Evolutionary conservation across 2,797 vertebrate species (phyloP), one percentile per base, ranked within the genome.

Genomic region (Lagocephalus sceleratus): DNA sequence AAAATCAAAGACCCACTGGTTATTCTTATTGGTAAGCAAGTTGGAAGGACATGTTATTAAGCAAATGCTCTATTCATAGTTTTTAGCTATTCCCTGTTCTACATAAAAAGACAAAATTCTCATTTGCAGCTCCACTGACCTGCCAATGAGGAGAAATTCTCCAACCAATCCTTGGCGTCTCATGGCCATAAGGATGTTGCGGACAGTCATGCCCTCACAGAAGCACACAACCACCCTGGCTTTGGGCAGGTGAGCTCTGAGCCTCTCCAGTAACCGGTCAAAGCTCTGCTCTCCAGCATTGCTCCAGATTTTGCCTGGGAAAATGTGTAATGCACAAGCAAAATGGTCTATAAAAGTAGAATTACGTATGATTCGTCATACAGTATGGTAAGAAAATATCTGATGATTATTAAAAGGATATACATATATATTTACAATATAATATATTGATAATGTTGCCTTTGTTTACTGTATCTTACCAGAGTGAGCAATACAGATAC

Each of bases 201-300:
- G 89, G 53, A 99, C 92, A 0, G 97, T 99, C 97, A 99, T 98
- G 76, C 97, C 97, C 57, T 99, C 97, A 12, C 97, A 99, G 90
- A 98, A 99, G 81, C 97, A 99, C 0, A 93, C 97, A 26, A 98
- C 96, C 44, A 99, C 97, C n/a, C 96, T 89, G 3, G 97, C 97
- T 71, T 98, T 98, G 71, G 96, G 96, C 76, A 98, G 85, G 70
- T 98, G 95, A 35, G 89, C 93, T 16, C 89, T 86, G 47, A 99
- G 91, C 58, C 95, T 93, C 66, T 92, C 86, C 77, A 99, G 87
- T 67, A 99, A 85, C n/a, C 93, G 93, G 79, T 99, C 96, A 10
- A 98, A 99, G 78, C 92, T 98, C 79, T 94, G 93, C 41, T 98
- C 93, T 0, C 95, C 97, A 0, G 97, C 97, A 1, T 99, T 99